phyloP scores from a whole-genome alignment of 2,797 vertebrate genomes.

The Momotus momota region DNA sequence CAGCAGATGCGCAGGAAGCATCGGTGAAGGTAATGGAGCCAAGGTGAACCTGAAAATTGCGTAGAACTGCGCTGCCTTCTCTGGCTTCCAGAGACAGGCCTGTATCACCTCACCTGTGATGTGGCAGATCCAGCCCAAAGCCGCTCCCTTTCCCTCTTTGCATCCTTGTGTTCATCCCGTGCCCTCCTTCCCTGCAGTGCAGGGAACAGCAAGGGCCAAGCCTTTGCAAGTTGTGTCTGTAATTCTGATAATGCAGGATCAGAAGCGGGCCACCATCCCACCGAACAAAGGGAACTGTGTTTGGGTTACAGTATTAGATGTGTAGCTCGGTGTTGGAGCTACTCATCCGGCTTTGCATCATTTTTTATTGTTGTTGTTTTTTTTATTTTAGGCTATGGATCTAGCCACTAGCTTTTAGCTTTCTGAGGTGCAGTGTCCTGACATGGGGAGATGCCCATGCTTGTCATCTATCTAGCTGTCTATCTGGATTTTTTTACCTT shows the following conservation, averaged over 20 bases:
- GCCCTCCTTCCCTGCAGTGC: not conserved
- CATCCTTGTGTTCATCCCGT: not conserved
- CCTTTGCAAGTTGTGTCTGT: not conserved
- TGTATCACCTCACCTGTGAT: not conserved
- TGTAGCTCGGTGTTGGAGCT: not conserved
- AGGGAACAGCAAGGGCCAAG: not conserved
- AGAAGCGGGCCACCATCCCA: not conserved
- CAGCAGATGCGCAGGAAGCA: not conserved
- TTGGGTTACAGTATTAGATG: not conserved
- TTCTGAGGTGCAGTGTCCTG: not conserved
- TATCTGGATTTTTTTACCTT: not conserved
- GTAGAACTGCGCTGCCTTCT: not conserved
- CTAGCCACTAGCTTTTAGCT: not conserved
- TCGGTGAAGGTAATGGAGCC: not conserved
- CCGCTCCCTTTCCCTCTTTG: not conserved
- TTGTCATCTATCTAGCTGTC: not conserved
- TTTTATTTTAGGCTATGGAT: not conserved
- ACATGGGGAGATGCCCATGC: not conserved
- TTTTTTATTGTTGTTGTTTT: not conserved
- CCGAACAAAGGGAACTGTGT: not conserved
- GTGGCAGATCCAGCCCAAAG: not conserved
- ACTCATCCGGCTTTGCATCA: not conserved
- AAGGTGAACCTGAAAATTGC: rapidly evolving
- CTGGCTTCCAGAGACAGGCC: not conserved
- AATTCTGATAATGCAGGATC: not conserved